Conservation (phyloP, 2,888 invertebrate genomes). For the Patella pellucida region DNA sequence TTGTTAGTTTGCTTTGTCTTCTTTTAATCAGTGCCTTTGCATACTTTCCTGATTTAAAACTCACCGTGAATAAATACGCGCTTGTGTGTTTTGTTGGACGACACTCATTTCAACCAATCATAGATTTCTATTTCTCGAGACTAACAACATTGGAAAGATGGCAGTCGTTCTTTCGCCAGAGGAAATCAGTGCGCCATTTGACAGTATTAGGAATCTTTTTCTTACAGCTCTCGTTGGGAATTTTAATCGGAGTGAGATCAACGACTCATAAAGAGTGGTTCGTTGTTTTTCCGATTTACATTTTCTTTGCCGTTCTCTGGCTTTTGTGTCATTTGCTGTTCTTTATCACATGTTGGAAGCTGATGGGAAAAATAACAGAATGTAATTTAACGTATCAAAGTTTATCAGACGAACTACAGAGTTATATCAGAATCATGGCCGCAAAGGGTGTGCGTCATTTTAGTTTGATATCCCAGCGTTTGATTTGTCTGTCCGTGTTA, state of each 20-base stretch:
- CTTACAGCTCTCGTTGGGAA: constrained; percentile 46
- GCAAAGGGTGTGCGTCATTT: constrained; percentile 70
- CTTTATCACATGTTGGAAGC: constrained; percentile 63
- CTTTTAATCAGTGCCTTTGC: constrained; percentile 43
- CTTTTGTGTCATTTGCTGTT: constrained; percentile 63
- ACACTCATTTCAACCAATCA: constrained; percentile 56
- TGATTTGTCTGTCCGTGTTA: constrained; percentile 59
- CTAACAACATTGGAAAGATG: constrained; percentile 66
- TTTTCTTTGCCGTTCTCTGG: constrained; percentile 62
- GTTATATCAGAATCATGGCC: constrained; percentile 64
- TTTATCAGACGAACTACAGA: constrained; percentile 49
- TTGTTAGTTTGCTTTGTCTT: constrained; percentile 53
- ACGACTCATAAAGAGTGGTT: constrained; percentile 70
- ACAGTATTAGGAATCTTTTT: constrained; percentile 48
- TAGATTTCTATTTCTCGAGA: constrained; percentile 64
- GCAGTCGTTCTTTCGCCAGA: constrained; percentile 54
- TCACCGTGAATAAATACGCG: constrained; percentile 60
- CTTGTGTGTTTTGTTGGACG: constrained; percentile 62
- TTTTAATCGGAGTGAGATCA: constrained; percentile 54
- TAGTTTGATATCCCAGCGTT: constrained; percentile 64
- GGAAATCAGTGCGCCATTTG: constrained; percentile 50
- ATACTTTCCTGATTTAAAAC: constrained; percentile 53
- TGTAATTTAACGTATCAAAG: constrained; percentile 54
- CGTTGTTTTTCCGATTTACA: constrained; percentile 69
- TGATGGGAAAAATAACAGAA: constrained; percentile 65